Base-by-base conservation (phyloP, 1,140 invertebrate species). In the Macrostomum lignano region DNA sequence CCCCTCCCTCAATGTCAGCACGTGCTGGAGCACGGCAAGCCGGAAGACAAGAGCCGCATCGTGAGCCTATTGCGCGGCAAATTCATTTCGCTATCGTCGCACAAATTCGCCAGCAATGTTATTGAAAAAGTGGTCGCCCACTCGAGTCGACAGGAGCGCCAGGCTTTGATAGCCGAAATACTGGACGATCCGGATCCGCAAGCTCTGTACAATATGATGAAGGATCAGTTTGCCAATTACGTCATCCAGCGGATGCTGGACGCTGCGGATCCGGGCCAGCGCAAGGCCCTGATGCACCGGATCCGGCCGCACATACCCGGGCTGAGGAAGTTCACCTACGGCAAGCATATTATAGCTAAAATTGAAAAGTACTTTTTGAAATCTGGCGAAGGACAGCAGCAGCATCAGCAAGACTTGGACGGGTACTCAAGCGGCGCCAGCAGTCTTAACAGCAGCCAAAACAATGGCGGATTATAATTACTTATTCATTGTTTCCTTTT, bases 231-330 rank as follows among this genome's bases (percentile, higher is more conserved):
- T 61, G 91, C 86, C 33, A 98, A 98, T 62, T 98, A 98, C 60
- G 91, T 98, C 37, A 84, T 98, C 17, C 91, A 98, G 60, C 94
- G 94, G 60, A 96, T 98, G 88, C 86, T 98, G 38, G 91, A 98
- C 53, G 82, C 98, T 7, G 82, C 86, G 7, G 88, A 98, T 49
- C 75, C 78, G 7, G 71, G 74, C 14, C 86, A 98, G 55, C 69
- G 88, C 32, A 94, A 94, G 62, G 72, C 86, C 43, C 63, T 98
- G 34, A 84, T 96, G 75, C 75, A 86, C 60, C 88, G 93, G 65
- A 96, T 98, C 49, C 71, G 84, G 44, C 84, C 86, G 15, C 86
- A 96, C 60, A 68, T 96, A 49, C 70, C 72, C 31, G 77, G 81
- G 37, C 67, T 98, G 41, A 72, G 86, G 47, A 94, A 96, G 58